Evolutionary conservation across 2,797 vertebrate species (phyloP), one percentile per base, ranked within the genome.

Genomic region (Sparidentex hasta): DNA sequence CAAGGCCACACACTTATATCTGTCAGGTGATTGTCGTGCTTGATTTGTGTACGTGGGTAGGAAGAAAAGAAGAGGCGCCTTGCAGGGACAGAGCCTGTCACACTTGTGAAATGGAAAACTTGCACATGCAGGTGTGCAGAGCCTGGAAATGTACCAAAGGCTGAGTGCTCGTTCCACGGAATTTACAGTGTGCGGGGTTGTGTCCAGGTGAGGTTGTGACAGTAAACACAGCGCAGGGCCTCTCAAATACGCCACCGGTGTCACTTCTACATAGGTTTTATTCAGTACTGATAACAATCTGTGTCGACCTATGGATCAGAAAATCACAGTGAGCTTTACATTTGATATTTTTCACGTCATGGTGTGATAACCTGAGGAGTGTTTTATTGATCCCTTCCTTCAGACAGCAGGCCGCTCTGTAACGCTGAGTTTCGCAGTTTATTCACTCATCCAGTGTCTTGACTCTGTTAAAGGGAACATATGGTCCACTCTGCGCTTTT

Each of bases 101-200:
- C 89, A 88, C 78, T 87, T 87, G 23, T 81, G 83, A 87, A 90
- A 88, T 91, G 88, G 88, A 90, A 93, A 92, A 90, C 76, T 88
- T 88, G 78, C 68, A 80, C 79, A 92, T 93, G 91, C 87, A 92
- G 91, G 87, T 86, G 83, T 84, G 75, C 71, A 70, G 87, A 61
- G 81, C 86, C 78, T 94, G 92, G 91, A 93, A 93, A 93, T 91
- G 86, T 93, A 94, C 92, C 80, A 83, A 84, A 82, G 74, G 73
- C 70, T 77, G 25, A 4, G 64, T 64, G 71, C 82, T 86, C 41
- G 57, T 75, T 91, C 79, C 64, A 64, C 44, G 2, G 79, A 82
- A 88, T 88, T 90, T 68, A 77, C 83, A 52, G 73, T 69, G 84
- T 82, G 87, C 81, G 85, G 81, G 86, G 85, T 90, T 89, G 86